Conservation (phyloP, 2,888 invertebrate species). For the Drosophila picticornis region DNA sequence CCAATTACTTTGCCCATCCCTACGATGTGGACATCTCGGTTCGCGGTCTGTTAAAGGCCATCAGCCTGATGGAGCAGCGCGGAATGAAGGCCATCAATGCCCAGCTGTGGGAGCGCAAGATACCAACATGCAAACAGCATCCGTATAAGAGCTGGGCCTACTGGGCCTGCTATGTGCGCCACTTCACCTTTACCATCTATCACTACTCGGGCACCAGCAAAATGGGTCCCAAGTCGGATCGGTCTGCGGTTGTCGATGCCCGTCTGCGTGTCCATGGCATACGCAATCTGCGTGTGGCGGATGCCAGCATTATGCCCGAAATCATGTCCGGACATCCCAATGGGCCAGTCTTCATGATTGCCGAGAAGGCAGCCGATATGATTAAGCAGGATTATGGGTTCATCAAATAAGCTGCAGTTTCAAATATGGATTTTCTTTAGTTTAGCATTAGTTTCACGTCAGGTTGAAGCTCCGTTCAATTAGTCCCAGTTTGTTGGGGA, state of each 20-base stretch:
- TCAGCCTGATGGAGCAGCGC: conserved; percentile 86
- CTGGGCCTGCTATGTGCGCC: conserved; percentile 88
- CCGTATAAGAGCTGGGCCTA: conserved; percentile 87
- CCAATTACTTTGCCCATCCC: conserved; percentile 89
- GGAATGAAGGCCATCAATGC: conserved; percentile 87
- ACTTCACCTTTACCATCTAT: conserved; percentile 88
- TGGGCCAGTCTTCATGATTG: conserved; percentile 87
- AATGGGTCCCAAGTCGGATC: conserved; percentile 88
- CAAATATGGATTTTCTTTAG: neutral
- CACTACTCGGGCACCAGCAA: conserved; percentile 89
- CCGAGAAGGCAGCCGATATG: conserved; percentile 87
- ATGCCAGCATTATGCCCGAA: conserved; percentile 87
- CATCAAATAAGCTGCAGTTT: conserved; percentile 60
- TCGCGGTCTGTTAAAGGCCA: conserved; percentile 87
- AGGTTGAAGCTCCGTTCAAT: conserved; percentile 49
- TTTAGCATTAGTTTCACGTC: conserved; percentile 33
- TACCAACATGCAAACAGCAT: conserved; percentile 87
- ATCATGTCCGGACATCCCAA: conserved; percentile 87
- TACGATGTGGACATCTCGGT: conserved; percentile 88
- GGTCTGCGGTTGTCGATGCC: conserved; percentile 88
- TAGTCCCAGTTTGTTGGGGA: conserved; percentile 2
- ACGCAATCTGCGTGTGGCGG: conserved; percentile 86
- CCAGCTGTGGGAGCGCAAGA: conserved; percentile 86
- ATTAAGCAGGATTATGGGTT: conserved; percentile 86
- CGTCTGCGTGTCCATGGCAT: conserved; percentile 86